Base-by-base conservation (phyloP, 2,888 invertebrate species). In the Schrankia costaestrigalis region DNA sequence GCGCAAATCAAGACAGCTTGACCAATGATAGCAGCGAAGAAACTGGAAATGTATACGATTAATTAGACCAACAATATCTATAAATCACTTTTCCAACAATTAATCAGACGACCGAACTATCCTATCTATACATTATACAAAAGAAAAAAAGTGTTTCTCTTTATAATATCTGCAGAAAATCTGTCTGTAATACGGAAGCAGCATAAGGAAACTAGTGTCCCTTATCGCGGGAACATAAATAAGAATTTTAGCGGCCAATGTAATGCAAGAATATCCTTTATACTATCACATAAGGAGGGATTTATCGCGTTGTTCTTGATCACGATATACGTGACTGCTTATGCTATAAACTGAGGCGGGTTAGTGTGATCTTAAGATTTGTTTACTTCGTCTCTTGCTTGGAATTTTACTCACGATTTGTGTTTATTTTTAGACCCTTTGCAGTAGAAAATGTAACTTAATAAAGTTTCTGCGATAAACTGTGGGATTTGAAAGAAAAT, bases 231-330 rank as follows among this genome's bases (percentile, higher is more conserved):
- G 55, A 63, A 71, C 67, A 78, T 78, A 78, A 78, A 78, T 78
- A 78, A 78, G 78, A 76, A 71, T 78, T 76, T 78, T 72, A 73
- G 76, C 72, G 62, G 52, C 46, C 58, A 53, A 59, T 59, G 63
- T 69, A 64, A 69, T 63, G 66, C 63, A 56, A 46, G 63, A 66
- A 63, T 60, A 70, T 70, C 65, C 72, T 66, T 63, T 63, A 67
- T 70, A 77, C 71, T 76, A 78, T 76, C 77, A 69, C 74, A 74
- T 70, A 69, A 72, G 74, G 56, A 66, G 64, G 74, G 76, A 78
- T 78, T 78, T 78, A 78, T 78, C 76, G 69, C 70, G 57, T 58
- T 60, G 46, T 57, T 38, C 68, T 70, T 76, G 78, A 77, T 78
- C 72, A 75, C 71, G 66, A 75, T 76, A 75, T 76, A 77, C 69